Evolutionary conservation across 2,888 invertebrate species (phyloP).

Genomic region (Temnothorax ravouxi): DNA sequence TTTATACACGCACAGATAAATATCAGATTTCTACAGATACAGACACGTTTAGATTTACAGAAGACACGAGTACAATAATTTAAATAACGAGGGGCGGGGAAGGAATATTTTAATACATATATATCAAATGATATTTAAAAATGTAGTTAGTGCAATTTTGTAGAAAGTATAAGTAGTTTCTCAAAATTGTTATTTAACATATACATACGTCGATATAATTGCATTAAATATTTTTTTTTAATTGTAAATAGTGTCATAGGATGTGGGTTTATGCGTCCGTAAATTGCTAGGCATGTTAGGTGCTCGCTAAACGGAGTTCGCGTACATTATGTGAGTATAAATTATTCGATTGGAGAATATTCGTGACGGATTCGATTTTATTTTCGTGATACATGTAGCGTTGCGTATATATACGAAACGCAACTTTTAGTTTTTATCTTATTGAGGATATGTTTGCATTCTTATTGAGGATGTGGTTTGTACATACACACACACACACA

Average conservation of each 20-base stretch:
- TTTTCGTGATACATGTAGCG: background rate
- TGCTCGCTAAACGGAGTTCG: background rate
- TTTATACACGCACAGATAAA: background rate
- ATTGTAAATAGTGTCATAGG: slow-evolving; percentile 1
- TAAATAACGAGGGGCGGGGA: background rate
- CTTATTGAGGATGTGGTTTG: background rate
- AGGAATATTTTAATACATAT: background rate
- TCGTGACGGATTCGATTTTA: background rate
- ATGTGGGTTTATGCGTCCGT: background rate
- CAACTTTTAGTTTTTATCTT: slow-evolving; percentile 16
- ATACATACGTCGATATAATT: background rate
- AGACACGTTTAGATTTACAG: background rate
- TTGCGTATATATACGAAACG: background rate
- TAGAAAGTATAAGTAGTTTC: slow-evolving; percentile 10
- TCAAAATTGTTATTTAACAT: slow-evolving; percentile 1
- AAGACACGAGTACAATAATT: background rate
- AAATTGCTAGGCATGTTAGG: background rate
- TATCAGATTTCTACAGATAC: background rate
- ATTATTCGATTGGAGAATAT: background rate
- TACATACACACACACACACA: background rate
- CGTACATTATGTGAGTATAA: slow-evolving; percentile 44
- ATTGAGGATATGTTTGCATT: background rate
- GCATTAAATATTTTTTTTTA: slow-evolving; percentile 13
- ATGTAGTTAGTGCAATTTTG: background rate
- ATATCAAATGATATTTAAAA: background rate